Percentiles rank a stretch among this genome's conserved stretches.
Conservation (phyloP, 2,797 vertebrate species). For the Hypotaenidia okinawae region DNA sequence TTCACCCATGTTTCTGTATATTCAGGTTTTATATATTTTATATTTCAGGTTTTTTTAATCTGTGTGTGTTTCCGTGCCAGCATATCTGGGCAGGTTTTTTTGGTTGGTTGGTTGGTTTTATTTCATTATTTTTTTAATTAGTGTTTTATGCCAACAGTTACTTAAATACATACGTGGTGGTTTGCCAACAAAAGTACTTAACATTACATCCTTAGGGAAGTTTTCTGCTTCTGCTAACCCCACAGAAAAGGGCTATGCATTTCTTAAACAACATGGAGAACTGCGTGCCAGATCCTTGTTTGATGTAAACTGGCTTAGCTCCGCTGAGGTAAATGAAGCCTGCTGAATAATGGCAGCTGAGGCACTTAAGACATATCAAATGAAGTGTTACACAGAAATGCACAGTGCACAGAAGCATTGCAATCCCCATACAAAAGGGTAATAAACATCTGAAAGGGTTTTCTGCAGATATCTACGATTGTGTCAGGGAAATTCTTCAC, state of each 20-base stretch:
- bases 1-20: not conserved
- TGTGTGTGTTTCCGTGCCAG: not conserved
- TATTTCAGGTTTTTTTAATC: not conserved
- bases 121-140: not conserved
- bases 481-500: not conserved
- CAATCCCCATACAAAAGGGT: not conserved
- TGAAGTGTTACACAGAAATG: not conserved
- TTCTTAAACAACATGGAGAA: not conserved
- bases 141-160: not conserved
- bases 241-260: not conserved
- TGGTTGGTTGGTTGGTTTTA: accelerated
- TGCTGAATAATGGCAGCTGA: not conserved
- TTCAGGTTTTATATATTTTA: not conserved
- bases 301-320: not conserved
- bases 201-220: not conserved
- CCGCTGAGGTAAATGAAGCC: not conserved
- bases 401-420: not conserved
- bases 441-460: not conserved
- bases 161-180: not conserved
- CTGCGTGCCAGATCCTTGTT: not conserved
- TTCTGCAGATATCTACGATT: conserved; percentile 2
- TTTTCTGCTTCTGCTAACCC: not conserved
- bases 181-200: not conserved
- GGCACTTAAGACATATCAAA: not conserved
- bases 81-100: not conserved